Evolutionary conservation across 2,113 vertebrate species (phyloP).

Genomic region (Cyphomyrus plagiostoma): DNA sequence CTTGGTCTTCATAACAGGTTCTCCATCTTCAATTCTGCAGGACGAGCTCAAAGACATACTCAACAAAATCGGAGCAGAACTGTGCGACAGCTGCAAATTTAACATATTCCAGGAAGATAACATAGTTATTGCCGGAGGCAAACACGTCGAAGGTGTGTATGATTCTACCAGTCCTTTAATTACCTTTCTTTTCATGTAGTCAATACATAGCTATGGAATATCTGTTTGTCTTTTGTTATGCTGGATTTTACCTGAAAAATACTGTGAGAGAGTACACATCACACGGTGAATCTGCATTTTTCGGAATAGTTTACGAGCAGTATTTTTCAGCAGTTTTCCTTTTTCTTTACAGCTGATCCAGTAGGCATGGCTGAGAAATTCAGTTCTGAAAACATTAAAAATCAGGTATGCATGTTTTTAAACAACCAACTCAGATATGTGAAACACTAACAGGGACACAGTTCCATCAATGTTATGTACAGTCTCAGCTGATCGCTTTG

Average conservation of each 20-base stretch:
- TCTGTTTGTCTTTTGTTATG: neutral
- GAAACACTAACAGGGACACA: neutral
- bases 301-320: neutral
- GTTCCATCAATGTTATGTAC: neutral
- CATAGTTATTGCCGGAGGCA: neutral
- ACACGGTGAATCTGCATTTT: neutral
- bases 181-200: neutral
- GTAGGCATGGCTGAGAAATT: conserved; percentile 20
- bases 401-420: conserved; percentile 30
- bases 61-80: neutral
- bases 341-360: conserved; percentile 27
- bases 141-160: conserved; percentile 34
- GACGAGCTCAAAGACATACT: conserved; percentile 24
- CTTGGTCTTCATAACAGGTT: neutral
- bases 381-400: conserved; percentile 26
- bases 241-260: neutral
- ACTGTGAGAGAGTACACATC: neutral
- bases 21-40: conserved; percentile 26
- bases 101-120: conserved; percentile 38
- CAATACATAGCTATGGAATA: neutral
- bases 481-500: neutral
- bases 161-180: neutral
- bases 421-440: neutral
- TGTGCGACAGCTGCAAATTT: conserved; percentile 38
- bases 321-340: neutral